Base-by-base conservation (phyloP, 2,113 vertebrate species). In the Psittacula cyanocephala region DNA sequence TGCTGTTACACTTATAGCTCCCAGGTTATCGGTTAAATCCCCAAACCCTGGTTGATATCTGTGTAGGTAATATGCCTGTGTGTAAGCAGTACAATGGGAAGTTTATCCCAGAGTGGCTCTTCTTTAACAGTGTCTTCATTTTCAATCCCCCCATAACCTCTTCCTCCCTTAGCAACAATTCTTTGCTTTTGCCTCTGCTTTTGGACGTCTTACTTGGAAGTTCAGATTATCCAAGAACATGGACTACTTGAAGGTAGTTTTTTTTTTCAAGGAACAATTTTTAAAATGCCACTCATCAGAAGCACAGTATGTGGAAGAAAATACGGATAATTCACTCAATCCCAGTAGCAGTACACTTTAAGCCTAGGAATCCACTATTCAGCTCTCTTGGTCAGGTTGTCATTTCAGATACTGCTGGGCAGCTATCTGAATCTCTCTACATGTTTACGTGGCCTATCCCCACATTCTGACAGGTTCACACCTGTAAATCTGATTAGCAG, bases 401-500 rank as follows among this genome's bases (percentile, higher is more conserved):
- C 91, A 96, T 96, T 96, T 94, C 65, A 89, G 83, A 95, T 87
- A 95, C 46, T 74, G 65, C 47, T 62, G 81, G 77, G 70, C 82
- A 93, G 67, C 65, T 93, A 79, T 86, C 44, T 84, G 88, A 94
- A 92, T 93, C 83, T 78, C 74, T 94, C 78, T 62, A 62, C 86
- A 85, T 84, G 91, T 96, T 96, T 96, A 94, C 0, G 17, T 80
- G 95, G 93, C 88, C 80, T 75, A 31, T 92, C 52, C 88, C 47
- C 70, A 89, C 77, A 87, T 46, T 57, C 81, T 91, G 92, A 69
- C 70, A 80, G 65, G 86, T 88, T 80, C 91, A 76, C 72, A 95
- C 75, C 93, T 59, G 75, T 62, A 91, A 95, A 92, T 94, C 96
- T 95, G 88, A 94, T 93, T 90, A 91, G 63, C 47, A 86, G 80